Conservation (phyloP, 2,888 invertebrate species). For the Stenotaenia linearis region DNA sequence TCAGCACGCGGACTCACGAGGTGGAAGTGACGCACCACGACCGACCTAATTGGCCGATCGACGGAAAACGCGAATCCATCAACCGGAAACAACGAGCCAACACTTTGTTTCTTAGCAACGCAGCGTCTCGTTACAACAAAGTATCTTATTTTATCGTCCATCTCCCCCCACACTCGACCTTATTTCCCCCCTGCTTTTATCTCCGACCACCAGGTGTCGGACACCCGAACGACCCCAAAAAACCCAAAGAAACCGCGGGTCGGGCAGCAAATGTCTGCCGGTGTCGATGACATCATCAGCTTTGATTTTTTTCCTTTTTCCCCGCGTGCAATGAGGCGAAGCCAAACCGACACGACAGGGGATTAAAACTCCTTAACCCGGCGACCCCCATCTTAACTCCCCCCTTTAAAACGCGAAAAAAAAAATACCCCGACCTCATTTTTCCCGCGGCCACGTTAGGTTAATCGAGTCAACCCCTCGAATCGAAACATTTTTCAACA, state of each 20-base stretch:
- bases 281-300: constrained; percentile 27
- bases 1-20: not conserved
- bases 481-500: not conserved
- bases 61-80: constrained; percentile 8
- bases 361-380: constrained; percentile 22
- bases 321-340: not conserved
- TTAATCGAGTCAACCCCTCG: constrained; percentile 9
- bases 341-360: constrained; percentile 19
- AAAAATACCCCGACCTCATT: not conserved
- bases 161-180: not conserved
- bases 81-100: not conserved
- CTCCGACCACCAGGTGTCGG: constrained; percentile 46
- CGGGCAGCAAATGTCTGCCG: not conserved
- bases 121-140: constrained; percentile 17
- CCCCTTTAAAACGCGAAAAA: not conserved
- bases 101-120: constrained; percentile 24
- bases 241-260: constrained; percentile 44
- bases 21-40: not conserved
- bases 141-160: constrained; percentile 10
- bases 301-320: not conserved
- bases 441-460: not conserved
- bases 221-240: constrained; percentile 53
- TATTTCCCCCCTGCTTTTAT: not conserved
- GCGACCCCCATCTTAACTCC: constrained; percentile 24
- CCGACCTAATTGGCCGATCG: constrained; percentile 26